Conservation (phyloP, 2,888 invertebrate genomes). For the Drosophila percnosoma region DNA sequence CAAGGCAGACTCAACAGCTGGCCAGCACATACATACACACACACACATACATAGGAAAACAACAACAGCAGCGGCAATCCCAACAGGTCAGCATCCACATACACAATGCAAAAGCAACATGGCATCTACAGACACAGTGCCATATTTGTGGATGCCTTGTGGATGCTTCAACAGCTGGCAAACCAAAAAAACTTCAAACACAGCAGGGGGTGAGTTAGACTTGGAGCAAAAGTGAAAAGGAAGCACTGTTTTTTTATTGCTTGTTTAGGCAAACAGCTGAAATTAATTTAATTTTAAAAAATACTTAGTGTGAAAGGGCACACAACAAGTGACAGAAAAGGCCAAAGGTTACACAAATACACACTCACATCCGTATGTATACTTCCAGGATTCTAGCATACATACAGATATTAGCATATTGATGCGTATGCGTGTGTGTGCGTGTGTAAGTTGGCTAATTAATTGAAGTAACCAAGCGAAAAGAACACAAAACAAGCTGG, state of each 20-base stretch:
- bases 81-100: constrained; percentile 67
- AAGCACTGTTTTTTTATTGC: constrained; percentile 23
- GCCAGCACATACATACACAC: constrained; percentile 36
- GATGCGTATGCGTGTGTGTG: neutral
- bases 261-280: constrained; percentile 54
- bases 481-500: constrained; percentile 62
- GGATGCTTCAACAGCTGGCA: constrained; percentile 71
- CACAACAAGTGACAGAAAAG: constrained; percentile 63
- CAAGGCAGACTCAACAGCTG: constrained; percentile 61
- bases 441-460: constrained; percentile 50
- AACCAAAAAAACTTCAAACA: constrained; percentile 26
- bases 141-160: constrained; percentile 65
- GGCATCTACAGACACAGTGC: constrained; percentile 51
- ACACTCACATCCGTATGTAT: neutral
- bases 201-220: constrained; percentile 10
- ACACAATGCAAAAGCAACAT: constrained; percentile 33
- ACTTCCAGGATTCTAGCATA: constrained; percentile 23
- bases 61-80: constrained; percentile 49
- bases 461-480: constrained; percentile 71
- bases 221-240: constrained; percentile 27
- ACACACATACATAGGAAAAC: constrained; percentile 6
- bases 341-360: constrained; percentile 19
- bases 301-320: constrained; percentile 31
- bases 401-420: constrained; percentile 10
- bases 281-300: constrained; percentile 43